phyloP scores from a whole-genome alignment of 64 coral and sea anemone species.

The Montipora foliosa region DNA sequence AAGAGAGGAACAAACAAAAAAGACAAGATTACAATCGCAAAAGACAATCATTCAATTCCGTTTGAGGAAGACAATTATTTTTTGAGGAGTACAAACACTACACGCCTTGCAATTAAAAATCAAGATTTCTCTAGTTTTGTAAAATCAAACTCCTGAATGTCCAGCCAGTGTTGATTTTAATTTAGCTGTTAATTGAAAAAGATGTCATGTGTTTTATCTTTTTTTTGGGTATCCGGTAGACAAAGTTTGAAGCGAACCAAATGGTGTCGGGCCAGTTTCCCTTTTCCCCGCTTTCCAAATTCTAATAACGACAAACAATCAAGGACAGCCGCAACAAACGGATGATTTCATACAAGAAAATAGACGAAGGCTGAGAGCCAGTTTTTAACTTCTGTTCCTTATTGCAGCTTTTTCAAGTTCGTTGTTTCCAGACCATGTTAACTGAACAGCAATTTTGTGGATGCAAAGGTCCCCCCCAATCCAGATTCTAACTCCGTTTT shows the following conservation, averaged over 20 bases:
- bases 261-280: neutral
- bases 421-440: conserved; percentile 32
- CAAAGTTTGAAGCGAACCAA: neutral
- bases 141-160: neutral
- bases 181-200: neutral
- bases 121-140: neutral
- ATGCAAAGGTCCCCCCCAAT: neutral
- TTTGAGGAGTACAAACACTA: too few species aligned
- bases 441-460: conserved; percentile 31
- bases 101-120: neutral
- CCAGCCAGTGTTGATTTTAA: too few species aligned
- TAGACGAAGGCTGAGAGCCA: neutral
- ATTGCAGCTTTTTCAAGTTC: conserved; percentile 4
- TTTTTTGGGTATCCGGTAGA: neutral
- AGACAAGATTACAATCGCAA: neutral
- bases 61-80: too few species aligned
- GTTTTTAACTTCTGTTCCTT: conserved; percentile 62
- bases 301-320: neutral
- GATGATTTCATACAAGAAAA: neutral
- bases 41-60: neutral
- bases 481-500: too few species aligned
- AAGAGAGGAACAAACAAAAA: neutral
- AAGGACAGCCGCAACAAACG: neutral
- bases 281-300: neutral
- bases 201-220: too few species aligned